These are phyloP conservation scores for Rostratula benghalensis DNA, from an alignment of 2,113 vertebrate genomes.

Conservation along the genomic window DNA sequence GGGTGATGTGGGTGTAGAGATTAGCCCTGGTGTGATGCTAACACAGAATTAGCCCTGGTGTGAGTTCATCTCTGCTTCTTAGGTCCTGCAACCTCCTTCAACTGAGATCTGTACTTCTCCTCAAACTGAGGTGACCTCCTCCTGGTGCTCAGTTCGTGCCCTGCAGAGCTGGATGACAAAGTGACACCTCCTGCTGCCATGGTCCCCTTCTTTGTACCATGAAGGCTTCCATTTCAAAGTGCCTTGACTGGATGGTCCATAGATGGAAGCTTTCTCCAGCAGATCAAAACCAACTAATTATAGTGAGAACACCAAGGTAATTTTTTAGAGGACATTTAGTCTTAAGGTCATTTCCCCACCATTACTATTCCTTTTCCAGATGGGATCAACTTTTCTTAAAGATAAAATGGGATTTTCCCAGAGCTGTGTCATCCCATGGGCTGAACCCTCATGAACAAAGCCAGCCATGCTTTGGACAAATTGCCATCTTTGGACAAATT, in stretches of 20 bases:
- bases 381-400: neutral
- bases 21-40: neutral
- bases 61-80: neutral
- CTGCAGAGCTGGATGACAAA: neutral
- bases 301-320: neutral
- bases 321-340: neutral
- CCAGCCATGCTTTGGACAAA: rapidly evolving
- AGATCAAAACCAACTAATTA: neutral
- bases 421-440: neutral
- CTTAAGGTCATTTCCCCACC: neutral
- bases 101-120: neutral
- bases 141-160: neutral
- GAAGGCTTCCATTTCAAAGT: neutral
- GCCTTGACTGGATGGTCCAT: neutral
- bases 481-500: neutral
- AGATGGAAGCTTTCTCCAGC: neutral
- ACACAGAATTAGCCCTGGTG: neutral
- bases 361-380: neutral
- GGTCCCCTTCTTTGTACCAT: neutral
- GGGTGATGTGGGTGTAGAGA: neutral
- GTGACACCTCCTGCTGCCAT: neutral
- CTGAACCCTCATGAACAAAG: neutral
- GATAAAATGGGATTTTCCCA: neutral
- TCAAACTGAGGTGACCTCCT: neutral
- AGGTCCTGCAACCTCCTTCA: neutral